Evolutionary conservation across 2,113 vertebrate genomes (phyloP).

Genomic region (Notarius quadriscutis): DNA sequence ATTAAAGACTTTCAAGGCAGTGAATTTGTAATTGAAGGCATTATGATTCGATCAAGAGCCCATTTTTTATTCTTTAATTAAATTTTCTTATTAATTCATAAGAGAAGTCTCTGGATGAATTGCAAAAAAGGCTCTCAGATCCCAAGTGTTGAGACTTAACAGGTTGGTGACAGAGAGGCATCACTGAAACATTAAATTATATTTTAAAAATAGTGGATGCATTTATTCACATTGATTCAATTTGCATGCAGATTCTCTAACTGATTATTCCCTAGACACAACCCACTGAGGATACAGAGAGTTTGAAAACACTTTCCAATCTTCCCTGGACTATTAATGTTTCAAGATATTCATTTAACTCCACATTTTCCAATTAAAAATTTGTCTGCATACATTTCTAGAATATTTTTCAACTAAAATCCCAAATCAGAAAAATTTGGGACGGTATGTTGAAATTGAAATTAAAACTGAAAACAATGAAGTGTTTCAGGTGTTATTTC

Average conservation of each 20-base stretch:
- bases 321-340: slow-evolving; percentile 51
- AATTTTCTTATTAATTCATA: slow-evolving; percentile 60
- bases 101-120: slow-evolving; percentile 52
- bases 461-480: no score
- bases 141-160: slow-evolving; percentile 46
- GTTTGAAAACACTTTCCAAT: slow-evolving; percentile 57
- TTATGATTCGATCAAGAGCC: slow-evolving; percentile 59
- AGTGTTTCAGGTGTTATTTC: no score
- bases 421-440: no score
- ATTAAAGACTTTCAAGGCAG: slow-evolving; percentile 51
- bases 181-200: slow-evolving; percentile 63
- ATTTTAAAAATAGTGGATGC: slow-evolving; percentile 57
- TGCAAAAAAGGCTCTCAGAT: slow-evolving; percentile 54
- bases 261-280: slow-evolving; percentile 59
- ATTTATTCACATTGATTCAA: slow-evolving; percentile 65
- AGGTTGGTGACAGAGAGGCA: slow-evolving; percentile 53
- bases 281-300: slow-evolving; percentile 53
- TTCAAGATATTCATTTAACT: slow-evolving; percentile 35
- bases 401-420: background rate
- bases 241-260: slow-evolving; percentile 64
- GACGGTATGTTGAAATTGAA: no score
- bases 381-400: slow-evolving; percentile 47
- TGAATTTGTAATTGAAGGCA: slow-evolving; percentile 47
- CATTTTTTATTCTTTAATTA: slow-evolving; percentile 59
- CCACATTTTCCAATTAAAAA: slow-evolving; percentile 54